A percentile compares a stretch with the other conserved stretches of the same genome.
These are phyloP conservation scores for Esox niger DNA, from an alignment of 2,113 vertebrate genomes.

Conservation along the genomic window DNA sequence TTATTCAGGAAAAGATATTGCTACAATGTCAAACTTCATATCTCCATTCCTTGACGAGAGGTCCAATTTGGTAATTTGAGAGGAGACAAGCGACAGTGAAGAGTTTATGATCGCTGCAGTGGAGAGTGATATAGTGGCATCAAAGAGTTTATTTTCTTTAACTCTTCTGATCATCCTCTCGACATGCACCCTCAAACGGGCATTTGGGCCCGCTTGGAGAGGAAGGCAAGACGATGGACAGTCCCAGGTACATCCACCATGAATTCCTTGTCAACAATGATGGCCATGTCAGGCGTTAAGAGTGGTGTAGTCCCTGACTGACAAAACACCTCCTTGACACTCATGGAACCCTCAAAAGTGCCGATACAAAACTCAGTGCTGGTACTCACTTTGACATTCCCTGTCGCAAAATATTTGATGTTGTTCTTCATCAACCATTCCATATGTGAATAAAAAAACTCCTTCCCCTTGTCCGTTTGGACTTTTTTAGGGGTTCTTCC, in stretches of 20 bases:
- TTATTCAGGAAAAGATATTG: too few species aligned
- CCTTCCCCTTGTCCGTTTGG: too few species aligned
- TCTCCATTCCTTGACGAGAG: too few species aligned
- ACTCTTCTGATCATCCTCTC: conserved; percentile 10
- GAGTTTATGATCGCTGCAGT: conserved; percentile 19
- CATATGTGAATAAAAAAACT: too few species aligned
- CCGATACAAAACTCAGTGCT: too few species aligned
- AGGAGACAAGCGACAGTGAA: too few species aligned
- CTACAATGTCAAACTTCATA: too few species aligned
- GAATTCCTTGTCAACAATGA: conserved; percentile 4
- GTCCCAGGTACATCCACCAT: conserved; percentile 11
- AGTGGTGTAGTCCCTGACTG: neutral
- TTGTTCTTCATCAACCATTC: too few species aligned
- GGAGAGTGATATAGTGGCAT: conserved; percentile 12
- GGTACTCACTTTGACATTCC: too few species aligned
- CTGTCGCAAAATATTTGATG: too few species aligned
- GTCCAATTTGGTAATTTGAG: too few species aligned
- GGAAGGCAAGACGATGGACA: neutral
- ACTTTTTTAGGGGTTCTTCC: too few species aligned
- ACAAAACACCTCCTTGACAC: neutral
- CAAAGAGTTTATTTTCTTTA: conserved; percentile 32
- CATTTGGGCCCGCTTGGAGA: conserved; percentile 6
- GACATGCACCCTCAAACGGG: conserved; percentile 19
- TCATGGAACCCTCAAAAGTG: neutral
- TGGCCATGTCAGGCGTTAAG: neutral